Evolutionary conservation across 1,140 invertebrate species (phyloP), one percentile per base, ranked within the genome.

Genomic region (Hestina assimilis): DNA sequence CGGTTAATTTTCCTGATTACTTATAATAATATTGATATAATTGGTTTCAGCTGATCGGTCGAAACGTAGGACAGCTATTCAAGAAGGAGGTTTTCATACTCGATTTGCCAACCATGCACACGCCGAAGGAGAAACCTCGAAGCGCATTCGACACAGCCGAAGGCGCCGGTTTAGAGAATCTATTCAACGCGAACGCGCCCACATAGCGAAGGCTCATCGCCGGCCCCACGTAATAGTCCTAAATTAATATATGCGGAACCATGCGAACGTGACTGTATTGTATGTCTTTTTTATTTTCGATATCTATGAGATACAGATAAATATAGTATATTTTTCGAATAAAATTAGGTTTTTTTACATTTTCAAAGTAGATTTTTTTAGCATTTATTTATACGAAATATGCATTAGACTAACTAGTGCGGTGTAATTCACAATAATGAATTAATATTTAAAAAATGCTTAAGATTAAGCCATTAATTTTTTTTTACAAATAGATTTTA

Each of bases 11-110:
- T n/a, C n/a, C n/a, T n/a, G n/a, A n/a, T n/a, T n/a, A n/a, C n/a
- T n/a, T n/a, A n/a, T n/a, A n/a, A n/a, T n/a, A 19, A 9, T 9
- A 20, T 17, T 12, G 8, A 17, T 17, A 31, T 17, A 8, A 57
- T 42, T 57, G 28, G 26, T 79, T 76, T 11, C 86, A 95, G 92
- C 89, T 96, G 56, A 93, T 96, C 54, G 95, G 94, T 1, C 91
- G 93, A 72, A 95, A 93, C 81, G 91, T 96, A 5, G 94, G 95
- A 21, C 94, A 97, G 83, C 87, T 95, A 35, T 97, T 97, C 77
- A 94, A 94, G 41, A 95, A 96, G 69, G 95, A 96, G 87, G 93
- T 96, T 0, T 93, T 93, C 79, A 96, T 97, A 59, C 91, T 93
- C 50, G 93, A 96, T 82, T 87, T 97, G 66, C 96, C 96, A 1